Base-by-base conservation (phyloP, 2,888 invertebrate genomes). In the Lasioglossum oenotherae region DNA sequence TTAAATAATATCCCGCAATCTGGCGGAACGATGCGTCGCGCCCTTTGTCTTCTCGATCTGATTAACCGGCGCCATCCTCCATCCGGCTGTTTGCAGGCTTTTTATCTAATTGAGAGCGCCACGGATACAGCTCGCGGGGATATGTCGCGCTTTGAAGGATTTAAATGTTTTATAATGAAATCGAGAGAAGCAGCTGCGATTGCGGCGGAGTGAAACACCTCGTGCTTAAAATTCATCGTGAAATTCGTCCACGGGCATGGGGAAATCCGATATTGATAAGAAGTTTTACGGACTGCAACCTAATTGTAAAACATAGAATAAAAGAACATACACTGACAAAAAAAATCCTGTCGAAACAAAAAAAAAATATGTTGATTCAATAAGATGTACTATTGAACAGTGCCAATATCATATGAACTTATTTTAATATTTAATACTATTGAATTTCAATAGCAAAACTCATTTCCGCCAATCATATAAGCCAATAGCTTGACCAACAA, bases 1-100 rank as follows among this genome's bases (percentile, higher is more conserved):
- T 86, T 90, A 91, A 91, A 91, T 90, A 91, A 89, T 81, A 82
- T 84, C 87, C 85, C 74, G 82, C 77, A 82, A 90, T 89, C 87
- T 79, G 75, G 72, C 27, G 23, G 60, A 41, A 41, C 81, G 74
- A 80, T 84, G 90, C 71, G 81, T 86, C 73, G 80, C 57, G n/a
- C 60, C 46, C 85, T 83, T 81, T 77, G 83, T 86, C 78, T 80
- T 69, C 71, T 64, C 71, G 57, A 86, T 88, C 88, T 90, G 80
- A 86, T 84, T 88, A 80, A 41, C 72, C 38, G 41, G 38, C n/a
- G 71, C 14, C 14, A 5, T 71, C n/a, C 41, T n/a, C 4, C 19
- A 23, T 69, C 69, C 31, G 67, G 19, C 67, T 35, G 19, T 35
- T 35, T 35, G 35, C 69, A 1, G 4, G 19, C 23, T 69, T 69